phyloP scores from a whole-genome alignment of 2,113 vertebrate genomes.

The Coryphaenoides rupestris region DNA sequence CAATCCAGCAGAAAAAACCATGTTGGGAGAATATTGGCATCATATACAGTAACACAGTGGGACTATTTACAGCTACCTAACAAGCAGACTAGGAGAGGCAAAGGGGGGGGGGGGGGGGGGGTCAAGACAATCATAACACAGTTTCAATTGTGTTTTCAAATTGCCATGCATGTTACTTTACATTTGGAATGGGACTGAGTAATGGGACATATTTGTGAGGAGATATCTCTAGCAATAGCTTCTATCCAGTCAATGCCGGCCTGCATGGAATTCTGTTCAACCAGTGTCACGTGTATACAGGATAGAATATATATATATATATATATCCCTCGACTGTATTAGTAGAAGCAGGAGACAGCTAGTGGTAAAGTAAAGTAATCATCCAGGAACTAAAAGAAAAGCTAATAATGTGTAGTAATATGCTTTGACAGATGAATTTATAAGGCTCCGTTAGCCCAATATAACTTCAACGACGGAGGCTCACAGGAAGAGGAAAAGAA shows the following conservation, averaged over 20 bases:
- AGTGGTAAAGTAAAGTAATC: not conserved
- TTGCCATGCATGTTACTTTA: conserved; percentile 59
- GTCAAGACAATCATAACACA: conserved; percentile 22
- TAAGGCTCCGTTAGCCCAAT: conserved; percentile 12
- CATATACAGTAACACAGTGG: conserved; percentile 40
- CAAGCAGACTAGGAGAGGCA: conserved; percentile 40
- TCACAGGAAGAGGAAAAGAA: conserved; percentile 2
- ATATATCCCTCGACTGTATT: conserved; percentile 25
- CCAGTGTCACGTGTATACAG: conserved; percentile 5
- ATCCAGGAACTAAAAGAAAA: no score
- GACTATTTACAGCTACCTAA: conserved; percentile 63
- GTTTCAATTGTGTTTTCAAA: conserved; percentile 37
- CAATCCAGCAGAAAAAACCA: conserved; percentile 41
- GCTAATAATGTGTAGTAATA: no score
- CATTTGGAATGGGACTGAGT: no score
- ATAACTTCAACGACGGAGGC: conserved; percentile 7
- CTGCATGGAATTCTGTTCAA: not conserved
- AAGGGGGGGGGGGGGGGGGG: conserved; percentile 27
- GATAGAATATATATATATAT: not conserved
- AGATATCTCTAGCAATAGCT: conserved; percentile 13
- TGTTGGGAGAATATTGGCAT: conserved; percentile 29
- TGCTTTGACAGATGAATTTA: conserved; percentile 27
- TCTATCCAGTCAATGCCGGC: conserved; percentile 41
- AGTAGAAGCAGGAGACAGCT: conserved; percentile 46
- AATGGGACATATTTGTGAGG: not conserved